These are phyloP conservation scores for Ceyx cyanopectus DNA, from an alignment of 2,113 vertebrate genomes.

Conservation along the genomic window DNA sequence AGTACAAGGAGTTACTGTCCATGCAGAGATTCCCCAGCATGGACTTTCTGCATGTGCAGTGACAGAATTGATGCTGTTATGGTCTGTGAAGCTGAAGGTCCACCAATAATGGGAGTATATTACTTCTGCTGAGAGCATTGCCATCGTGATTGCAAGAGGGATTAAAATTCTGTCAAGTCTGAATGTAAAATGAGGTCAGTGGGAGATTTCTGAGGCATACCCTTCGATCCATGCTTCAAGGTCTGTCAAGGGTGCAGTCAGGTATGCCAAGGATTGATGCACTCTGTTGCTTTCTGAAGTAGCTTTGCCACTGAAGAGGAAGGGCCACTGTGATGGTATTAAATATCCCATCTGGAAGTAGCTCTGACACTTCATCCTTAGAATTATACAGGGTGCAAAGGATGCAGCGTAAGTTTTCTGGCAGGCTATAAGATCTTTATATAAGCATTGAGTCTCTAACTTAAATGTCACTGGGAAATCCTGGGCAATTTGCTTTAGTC, in stretches of 20 bases:
- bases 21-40: background rate
- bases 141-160: background rate
- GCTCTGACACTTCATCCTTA: background rate
- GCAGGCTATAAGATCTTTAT: background rate
- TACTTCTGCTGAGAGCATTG: slow-evolving; percentile 34
- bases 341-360: background rate
- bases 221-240: slow-evolving; percentile 39
- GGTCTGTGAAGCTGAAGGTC: slow-evolving; percentile 51
- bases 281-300: slow-evolving; percentile 26
- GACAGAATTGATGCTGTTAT: slow-evolving; percentile 5
- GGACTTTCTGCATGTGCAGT: background rate
- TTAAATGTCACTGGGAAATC: background rate
- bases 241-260: slow-evolving; percentile 41
- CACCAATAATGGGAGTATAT: slow-evolving; percentile 25
- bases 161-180: slow-evolving; percentile 46
- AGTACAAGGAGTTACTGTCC: background rate
- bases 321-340: background rate
- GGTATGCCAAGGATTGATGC: slow-evolving; percentile 8
- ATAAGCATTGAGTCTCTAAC: background rate
- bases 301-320: background rate
- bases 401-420: background rate
- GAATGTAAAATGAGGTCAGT: slow-evolving; percentile 45
- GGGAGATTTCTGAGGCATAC: slow-evolving; percentile 42
- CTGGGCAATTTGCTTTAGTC: background rate
- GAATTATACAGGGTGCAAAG: background rate